These are phyloP conservation scores for Conchocele bisecta DNA, from an alignment of 2,888 invertebrate species.

Conservation along the genomic window DNA sequence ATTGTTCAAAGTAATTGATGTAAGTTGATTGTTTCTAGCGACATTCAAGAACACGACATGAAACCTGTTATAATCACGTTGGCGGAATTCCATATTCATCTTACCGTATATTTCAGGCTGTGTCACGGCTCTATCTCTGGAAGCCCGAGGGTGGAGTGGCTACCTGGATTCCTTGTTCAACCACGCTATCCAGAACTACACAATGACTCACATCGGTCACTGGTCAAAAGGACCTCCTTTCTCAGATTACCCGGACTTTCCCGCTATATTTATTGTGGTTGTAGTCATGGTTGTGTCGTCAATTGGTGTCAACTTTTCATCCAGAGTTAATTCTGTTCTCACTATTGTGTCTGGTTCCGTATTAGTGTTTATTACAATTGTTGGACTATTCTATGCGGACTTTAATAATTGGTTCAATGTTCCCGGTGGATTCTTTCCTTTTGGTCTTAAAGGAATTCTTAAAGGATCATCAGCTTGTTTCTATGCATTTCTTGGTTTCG, in stretches of 20 bases:
- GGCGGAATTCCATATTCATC: no score
- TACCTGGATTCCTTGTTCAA: conserved; percentile 76
- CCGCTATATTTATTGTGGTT: conserved; percentile 79
- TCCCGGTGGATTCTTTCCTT: conserved; percentile 76
- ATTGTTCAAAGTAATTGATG: no score
- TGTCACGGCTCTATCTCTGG: conserved; percentile 56
- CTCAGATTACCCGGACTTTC: conserved; percentile 80
- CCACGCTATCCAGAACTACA: conserved; percentile 69
- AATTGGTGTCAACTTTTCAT: conserved; percentile 79
- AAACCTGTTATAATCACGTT: no score
- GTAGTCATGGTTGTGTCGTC: conserved; percentile 83
- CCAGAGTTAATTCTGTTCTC: conserved; percentile 81
- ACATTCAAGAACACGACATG: no score
- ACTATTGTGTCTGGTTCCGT: conserved; percentile 79
- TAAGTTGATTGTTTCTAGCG: no score
- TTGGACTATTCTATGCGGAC: conserved; percentile 93
- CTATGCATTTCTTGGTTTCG: conserved; percentile 83
- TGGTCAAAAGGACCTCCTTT: conserved; percentile 65
- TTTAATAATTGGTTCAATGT: conserved; percentile 89
- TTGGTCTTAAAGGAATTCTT: conserved; percentile 77
- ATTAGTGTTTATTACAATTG: conserved; percentile 81
- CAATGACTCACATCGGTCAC: conserved; percentile 36
- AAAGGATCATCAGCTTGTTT: conserved; percentile 83
- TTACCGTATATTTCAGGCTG: conserved; percentile 56
- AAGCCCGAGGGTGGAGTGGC: conserved; percentile 83